These are phyloP conservation scores for Piezodorus guildinii DNA, from an alignment of 1,140 invertebrate species.

Conservation along the genomic window DNA sequence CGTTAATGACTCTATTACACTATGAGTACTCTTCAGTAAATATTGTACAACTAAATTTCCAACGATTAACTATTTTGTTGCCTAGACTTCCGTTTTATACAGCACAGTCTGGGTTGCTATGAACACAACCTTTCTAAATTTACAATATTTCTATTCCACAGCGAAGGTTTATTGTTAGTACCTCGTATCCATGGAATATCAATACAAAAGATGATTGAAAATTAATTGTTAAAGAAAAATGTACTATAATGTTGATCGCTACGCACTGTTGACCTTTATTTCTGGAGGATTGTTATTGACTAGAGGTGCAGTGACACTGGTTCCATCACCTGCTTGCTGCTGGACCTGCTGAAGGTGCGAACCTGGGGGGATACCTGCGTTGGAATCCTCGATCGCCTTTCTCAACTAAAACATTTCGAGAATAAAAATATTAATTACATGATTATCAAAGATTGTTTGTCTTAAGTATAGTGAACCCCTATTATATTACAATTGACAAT, in stretches of 20 bases:
- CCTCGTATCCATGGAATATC: no score
- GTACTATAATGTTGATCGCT: neutral
- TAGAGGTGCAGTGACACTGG: neutral
- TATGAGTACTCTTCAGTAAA: no score
- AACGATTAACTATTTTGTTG: no score
- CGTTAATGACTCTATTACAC: no score
- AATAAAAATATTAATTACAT: slow-evolving; percentile 11
- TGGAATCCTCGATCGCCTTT: slow-evolving; percentile 78
- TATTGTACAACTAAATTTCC: no score
- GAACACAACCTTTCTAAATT: no score
- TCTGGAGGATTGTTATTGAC: slow-evolving; percentile 2
- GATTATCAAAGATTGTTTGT: slow-evolving; percentile 13
- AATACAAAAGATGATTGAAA: no score
- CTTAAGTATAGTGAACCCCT: neutral
- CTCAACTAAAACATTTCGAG: slow-evolving; percentile 45
- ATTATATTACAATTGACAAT: neutral
- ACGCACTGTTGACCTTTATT: neutral
- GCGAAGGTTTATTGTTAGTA: no score
- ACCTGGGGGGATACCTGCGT: slow-evolving; percentile 43
- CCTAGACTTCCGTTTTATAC: no score
- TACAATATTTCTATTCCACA: no score
- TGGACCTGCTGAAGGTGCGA: neutral
- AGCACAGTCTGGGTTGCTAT: no score
- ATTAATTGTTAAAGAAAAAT: no score
- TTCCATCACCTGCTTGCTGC: neutral